Conservation (phyloP, 2,113 vertebrate species). For the Copsychus sechellarum region DNA sequence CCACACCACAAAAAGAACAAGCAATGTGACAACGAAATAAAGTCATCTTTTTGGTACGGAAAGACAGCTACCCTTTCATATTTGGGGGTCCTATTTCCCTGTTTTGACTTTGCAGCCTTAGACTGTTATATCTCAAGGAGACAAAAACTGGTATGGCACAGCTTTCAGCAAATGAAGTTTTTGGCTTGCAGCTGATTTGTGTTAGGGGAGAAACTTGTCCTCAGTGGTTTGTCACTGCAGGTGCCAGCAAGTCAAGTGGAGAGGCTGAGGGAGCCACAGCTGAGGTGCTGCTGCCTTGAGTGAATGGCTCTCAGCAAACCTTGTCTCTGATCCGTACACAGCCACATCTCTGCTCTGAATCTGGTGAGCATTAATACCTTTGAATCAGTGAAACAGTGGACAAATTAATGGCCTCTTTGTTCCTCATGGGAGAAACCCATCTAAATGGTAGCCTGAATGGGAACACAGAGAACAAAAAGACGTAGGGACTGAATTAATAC, state of each 20-base stretch:
- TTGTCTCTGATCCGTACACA: not conserved
- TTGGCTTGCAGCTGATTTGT: not conserved
- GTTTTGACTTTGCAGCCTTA: not conserved
- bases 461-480: slow-evolving; percentile 18
- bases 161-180: not conserved
- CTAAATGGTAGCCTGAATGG: not conserved
- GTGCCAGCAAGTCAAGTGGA: not conserved
- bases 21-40: not conserved
- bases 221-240: not conserved
- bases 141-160: not conserved
- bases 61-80: not conserved
- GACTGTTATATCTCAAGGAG: not conserved
- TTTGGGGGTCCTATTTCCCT: not conserved
- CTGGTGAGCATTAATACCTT: not conserved
- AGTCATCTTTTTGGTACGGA: not conserved
- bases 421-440: not conserved
- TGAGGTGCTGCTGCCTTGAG: not conserved
- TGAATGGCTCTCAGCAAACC: not conserved
- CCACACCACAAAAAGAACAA: not conserved
- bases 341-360: not conserved
- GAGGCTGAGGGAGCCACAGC: not conserved
- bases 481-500: not conserved
- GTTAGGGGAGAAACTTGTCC: not conserved
- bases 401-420: slow-evolving; percentile 6
- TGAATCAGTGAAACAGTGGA: not conserved